phyloP scores from a whole-genome alignment of 2,888 invertebrate species.

The Acleris holmiana region DNA sequence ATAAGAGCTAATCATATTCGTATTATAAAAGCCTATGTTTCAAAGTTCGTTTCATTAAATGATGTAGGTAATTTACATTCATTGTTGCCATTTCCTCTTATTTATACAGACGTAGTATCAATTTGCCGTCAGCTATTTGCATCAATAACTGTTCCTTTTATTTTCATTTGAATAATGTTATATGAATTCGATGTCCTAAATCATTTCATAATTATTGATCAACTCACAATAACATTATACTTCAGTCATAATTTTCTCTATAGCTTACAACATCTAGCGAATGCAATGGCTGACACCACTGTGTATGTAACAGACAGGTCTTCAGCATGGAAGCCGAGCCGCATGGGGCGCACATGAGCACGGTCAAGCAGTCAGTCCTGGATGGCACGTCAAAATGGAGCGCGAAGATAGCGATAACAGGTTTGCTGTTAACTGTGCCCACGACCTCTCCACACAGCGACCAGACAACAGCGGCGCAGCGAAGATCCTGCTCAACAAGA shows the following conservation, averaged over 20 bases:
- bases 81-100: too few relatives aligned
- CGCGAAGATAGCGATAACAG: conserved; percentile 99
- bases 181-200: not conserved
- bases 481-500: conserved; percentile 52
- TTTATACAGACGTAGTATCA: too few relatives aligned
- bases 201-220: not conserved
- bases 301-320: conserved; percentile 92
- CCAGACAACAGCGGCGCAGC: conserved; percentile 43
- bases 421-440: conserved; percentile 88
- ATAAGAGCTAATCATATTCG: not conserved
- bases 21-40: not conserved
- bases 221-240: not conserved
- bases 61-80: too few relatives aligned
- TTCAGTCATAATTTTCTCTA: conserved; percentile 1
- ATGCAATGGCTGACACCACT: conserved; percentile 57
- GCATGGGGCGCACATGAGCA: conserved; percentile 98
- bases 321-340: conserved; percentile 97
- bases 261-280: conserved; percentile 6
- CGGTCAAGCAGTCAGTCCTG: conserved; percentile 98
- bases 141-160: not conserved
- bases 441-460: conserved; percentile 45
- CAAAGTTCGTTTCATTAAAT: not conserved
- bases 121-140: not conserved
- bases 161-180: not conserved
- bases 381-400: conserved; percentile 99